Base-by-base conservation (phyloP, 2,113 vertebrate genomes). In the Spermophilus dauricus region DNA sequence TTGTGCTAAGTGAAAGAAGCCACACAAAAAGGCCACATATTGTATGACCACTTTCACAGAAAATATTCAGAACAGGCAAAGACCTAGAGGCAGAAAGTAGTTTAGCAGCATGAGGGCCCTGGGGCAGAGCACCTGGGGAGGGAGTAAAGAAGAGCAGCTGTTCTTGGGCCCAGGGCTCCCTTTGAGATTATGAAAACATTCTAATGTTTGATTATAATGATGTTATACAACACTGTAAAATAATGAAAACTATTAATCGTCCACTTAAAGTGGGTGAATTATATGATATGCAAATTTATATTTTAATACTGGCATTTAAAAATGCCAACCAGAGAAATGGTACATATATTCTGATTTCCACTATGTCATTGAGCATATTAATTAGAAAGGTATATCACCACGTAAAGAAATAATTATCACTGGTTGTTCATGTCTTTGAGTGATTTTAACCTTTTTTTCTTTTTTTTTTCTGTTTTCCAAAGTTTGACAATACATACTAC, bases 291-390 rank as follows among this genome's bases (percentile, higher is more conserved):
- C 45, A 67, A 87, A 58, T 82, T 45, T 88, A 4, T 39, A 76
- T 58, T 88, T 70, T 80, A 72, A 72, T 93, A 80, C 80, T 22
- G 11, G 18, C 65, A 78, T 45, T 45, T 78, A 72, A 42, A 85
- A 89, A 73, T 56, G 24, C 28, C 16, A 65, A 17, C 16, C 26
- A 72, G 48, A 82, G 65, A 89, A 78, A 53, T 37, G 72, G 42
- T 45, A n/a, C 37, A 14, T 45, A 45, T 34, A 10, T 20, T 82
- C 28, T 72, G 16, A 89, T 65, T 73, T 48, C 12, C 26, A 65
- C 42, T 78, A 14, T 70, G 73, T 63, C 30, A 65, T 45, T 93
- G 51, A 80, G 34, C 32, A 73, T 85, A 89, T 85, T 30, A 93
- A 80, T 73, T 56, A 80, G 42, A 56, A 86, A 85, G 34, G 30